A percentile compares a stretch with the other conserved stretches of the same genome.
Conservation (phyloP, 2,113 vertebrate species). For the Hyperopisus bebe region DNA sequence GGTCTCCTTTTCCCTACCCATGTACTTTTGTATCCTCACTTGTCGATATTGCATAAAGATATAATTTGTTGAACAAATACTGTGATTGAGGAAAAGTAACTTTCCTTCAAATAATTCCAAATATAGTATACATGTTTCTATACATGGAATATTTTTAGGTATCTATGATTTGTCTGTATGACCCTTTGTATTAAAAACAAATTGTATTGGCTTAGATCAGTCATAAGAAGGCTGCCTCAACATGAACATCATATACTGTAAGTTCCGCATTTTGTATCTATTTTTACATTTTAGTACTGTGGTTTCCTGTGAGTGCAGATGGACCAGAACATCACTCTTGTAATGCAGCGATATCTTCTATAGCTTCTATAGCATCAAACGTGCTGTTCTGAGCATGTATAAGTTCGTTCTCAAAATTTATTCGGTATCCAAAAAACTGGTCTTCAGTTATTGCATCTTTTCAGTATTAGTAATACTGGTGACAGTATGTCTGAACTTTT, state of each 20-base stretch:
- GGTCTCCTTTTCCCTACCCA: neutral
- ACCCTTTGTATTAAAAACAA: neutral
- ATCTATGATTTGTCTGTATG: neutral
- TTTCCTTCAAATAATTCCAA: neutral
- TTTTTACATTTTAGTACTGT: constrained; percentile 39
- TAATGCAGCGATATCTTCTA: constrained; percentile 4
- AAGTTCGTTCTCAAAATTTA: neutral
- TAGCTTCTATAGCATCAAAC: constrained; percentile 9
- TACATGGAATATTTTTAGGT: neutral
- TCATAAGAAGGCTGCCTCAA: neutral
- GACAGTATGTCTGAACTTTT: constrained; percentile 44
- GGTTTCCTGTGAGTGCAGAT: constrained; percentile 43
- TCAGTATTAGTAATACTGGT: constrained; percentile 41
- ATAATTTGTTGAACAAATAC: neutral
- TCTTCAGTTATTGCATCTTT: constrained; percentile 17
- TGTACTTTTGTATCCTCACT: neutral
- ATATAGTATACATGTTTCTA: neutral
- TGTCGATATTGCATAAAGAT: neutral
- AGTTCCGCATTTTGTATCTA: constrained; percentile 48
- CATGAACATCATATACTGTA: constrained; percentile 8
- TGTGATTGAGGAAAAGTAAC: neutral
- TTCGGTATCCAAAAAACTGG: neutral
- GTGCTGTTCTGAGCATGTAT: neutral
- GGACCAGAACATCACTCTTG: constrained; percentile 32
- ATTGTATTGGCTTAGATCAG: neutral